Base-by-base conservation (phyloP, 2,113 vertebrate species). In the Bubo blakistoni region DNA sequence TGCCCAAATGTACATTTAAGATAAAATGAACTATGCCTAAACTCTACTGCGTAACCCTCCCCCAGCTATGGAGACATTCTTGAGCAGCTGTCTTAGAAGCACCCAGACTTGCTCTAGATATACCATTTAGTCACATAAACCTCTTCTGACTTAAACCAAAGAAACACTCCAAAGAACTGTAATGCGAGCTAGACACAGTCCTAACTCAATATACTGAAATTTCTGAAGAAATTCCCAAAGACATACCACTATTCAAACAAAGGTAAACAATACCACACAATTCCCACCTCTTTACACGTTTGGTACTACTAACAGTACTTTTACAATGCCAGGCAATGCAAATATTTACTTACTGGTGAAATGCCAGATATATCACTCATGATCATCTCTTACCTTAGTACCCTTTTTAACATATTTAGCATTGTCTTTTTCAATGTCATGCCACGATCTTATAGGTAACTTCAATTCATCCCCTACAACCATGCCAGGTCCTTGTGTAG, bases 381-480 rank as follows among this genome's bases (percentile, higher is more conserved):
- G 1, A 62, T 13, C 11, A 52, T 8, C 71, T 96, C 97, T 98
- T 97, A 99, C 99, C 98, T 99, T 99, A n/a, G 99, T 99, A 86
- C 98, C 99, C 77, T 99, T 99, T 97, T 99, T 99, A 97, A 99
- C 99, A 81, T 99, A 99, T 98, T 99, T 99, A 87, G 99, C 99
- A 95, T 99, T 99, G 96, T 99, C 99, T 97, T 99, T 99, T 97
- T 99, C 99, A 6, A 99, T 99, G 96, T 99, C 99, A 26, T 99
- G 99, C 99, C 99, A 99, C 15, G 99, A 99, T 89, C 99, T 98
- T 96, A 99, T 99, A 73, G 99, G 99, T 17, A 97, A 98, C 97
- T 99, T 99, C 90, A 99, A 84, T 66, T 99, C 99, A 84, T 99
- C 99, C 57, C 99, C 99, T 32, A 99, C 99, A 90, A 99, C 99